Evolutionary conservation across 2,113 vertebrate genomes (phyloP), one percentile per base, ranked within the genome.

Genomic region (Anoura caudifer): DNA sequence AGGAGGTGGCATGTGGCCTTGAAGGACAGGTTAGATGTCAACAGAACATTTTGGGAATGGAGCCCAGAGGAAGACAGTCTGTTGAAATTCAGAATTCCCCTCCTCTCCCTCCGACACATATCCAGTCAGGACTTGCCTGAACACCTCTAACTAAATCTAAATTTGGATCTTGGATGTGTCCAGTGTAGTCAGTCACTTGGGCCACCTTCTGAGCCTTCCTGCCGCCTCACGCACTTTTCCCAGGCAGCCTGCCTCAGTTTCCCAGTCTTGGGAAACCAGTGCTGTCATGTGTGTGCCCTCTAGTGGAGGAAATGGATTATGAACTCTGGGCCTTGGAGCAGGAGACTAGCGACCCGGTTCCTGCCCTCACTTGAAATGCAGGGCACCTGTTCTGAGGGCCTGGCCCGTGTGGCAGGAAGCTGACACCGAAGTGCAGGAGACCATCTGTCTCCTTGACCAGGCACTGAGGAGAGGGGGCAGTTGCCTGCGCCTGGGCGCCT

Each of bases 401-500:
- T 70, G 20, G 13, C 56, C 38, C 14, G 20, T 5, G 43, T 15
- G 54, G 4, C 82, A 9, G 2, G 72, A 69, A 85, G 89, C 77
- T 8, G 19, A 12, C 1, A 0, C 5, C 1, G 31, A 24, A 24
- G 20, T 8, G 0, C 2, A 7, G 38, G 31, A n/a, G 59, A 7
- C 72, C 1, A 0, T 20, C 61, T n/a, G 31, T 43, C 14, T n/a
- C 31, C 80, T 43, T 20, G 24, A 28, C 43, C 15, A 3, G 86
- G 17, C 20, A 0, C 69, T 5, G 36, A 6, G 19, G 43, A 63
- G 4, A 19, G 12, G 0, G 0, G 16, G 8, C 19, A 7, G n/a
- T 7, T 12, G 16, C 20, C 50, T 0, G 2, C 59, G 45, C 19
- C 50, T 52, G 11, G 59, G 70, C 2, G 1, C n/a, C 15, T 24